Conservation (phyloP, 2,888 invertebrate genomes). For the Lordiphosa fenestrarum region DNA sequence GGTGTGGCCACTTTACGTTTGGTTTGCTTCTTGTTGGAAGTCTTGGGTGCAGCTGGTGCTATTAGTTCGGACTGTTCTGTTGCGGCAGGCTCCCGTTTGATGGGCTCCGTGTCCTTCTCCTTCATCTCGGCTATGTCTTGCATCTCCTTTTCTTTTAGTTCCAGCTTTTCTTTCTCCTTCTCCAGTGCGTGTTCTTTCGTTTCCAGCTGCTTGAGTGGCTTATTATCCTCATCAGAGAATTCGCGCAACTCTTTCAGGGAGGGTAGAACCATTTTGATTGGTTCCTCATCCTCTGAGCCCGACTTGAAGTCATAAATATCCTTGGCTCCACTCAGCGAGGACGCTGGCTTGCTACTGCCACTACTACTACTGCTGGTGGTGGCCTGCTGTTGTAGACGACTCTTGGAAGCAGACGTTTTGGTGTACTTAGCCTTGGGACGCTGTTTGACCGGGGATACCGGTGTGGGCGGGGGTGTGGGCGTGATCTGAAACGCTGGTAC, state of each 20-base stretch:
- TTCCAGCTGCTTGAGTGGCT: conserved; percentile 59
- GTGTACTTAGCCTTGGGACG: conserved; percentile 60
- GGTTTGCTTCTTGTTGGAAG: conserved; percentile 18
- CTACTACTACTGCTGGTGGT: neutral
- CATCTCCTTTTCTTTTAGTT: neutral
- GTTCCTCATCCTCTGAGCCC: conserved; percentile 79
- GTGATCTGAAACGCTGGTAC: neutral
- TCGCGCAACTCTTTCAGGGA: conserved; percentile 76
- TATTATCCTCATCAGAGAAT: conserved; percentile 78
- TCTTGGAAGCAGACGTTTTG: conserved; percentile 54
- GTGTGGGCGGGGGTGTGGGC: conserved; percentile 25
- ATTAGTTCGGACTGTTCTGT: conserved; percentile 23
- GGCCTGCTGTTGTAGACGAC: conserved; percentile 43
- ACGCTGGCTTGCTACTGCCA: conserved; percentile 26
- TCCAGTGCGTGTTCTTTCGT: conserved; percentile 13
- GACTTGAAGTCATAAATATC: conserved; percentile 80
- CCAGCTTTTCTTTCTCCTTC: conserved; percentile 8
- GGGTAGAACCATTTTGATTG: conserved; percentile 79
- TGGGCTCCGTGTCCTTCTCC: neutral
- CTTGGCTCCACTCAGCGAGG: conserved; percentile 44
- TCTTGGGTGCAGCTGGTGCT: conserved; percentile 12
- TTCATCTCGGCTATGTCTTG: neutral
- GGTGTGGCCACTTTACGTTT: conserved; percentile 29
- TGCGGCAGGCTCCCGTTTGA: too few relatives aligned
- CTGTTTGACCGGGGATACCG: conserved; percentile 33